Base-by-base conservation (phyloP, 1,140 invertebrate species). In the Delia radicum region DNA sequence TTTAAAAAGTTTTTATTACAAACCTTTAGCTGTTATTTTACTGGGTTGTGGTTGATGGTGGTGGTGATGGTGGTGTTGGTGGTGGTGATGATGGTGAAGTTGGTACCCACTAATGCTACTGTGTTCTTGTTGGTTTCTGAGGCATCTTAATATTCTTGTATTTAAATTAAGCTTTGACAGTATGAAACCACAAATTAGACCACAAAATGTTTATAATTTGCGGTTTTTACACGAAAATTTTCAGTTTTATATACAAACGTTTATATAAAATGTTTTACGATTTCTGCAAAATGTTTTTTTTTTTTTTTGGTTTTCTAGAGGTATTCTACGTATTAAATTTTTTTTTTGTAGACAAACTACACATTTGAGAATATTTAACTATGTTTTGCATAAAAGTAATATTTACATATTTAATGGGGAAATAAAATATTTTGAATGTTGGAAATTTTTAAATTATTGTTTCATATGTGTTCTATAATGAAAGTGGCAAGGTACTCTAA, bases 81-180 rank as follows among this genome's bases (percentile, higher is more conserved):
- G 3, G 37, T 33, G 65, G 65, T 29, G 29, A 8, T 5, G 65
- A 5, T 29, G n/a, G 28, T 15, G 15, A 29, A n/a, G 15, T 27
- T 28, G 63, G 63, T 28, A n/a, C n/a, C n/a, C n/a, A n/a, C n/a
- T n/a, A n/a, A n/a, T n/a, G n/a, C n/a, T n/a, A n/a, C n/a, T n/a
- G n/a, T n/a, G n/a, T n/a, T n/a, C n/a, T 26, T 26, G 24, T 12
- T 27, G 65, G 65, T 29, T 18, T 69, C 12, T 33, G 65, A 33
- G 65, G 65, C 65, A 33, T 31, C 65, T 33, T 33, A 69, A 69
- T 69, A n/a, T 69, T 55, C 48, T 69, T 69, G 65, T 33, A 33
- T 69, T 69, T 69, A 69, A 69, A 69, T 69, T 69, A 69, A 69
- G 65, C 65, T 69, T 69, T 69, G 65, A 69, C 65, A 67, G 63